A percentile compares a stretch with the other conserved stretches of the same genome.
Conservation (phyloP, 2,113 vertebrate genomes). For the Austrofundulus limnaeus region DNA sequence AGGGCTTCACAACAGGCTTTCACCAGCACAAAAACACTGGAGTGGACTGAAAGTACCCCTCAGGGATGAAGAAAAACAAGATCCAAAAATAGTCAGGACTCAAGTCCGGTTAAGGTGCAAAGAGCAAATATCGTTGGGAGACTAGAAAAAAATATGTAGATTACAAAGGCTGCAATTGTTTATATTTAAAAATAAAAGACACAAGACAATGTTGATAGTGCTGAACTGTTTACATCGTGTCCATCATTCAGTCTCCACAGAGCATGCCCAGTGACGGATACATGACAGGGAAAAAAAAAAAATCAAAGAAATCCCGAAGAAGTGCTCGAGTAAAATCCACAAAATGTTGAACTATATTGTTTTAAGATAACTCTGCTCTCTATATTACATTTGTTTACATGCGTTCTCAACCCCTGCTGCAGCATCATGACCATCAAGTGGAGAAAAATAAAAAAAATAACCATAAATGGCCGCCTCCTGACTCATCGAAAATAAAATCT, state of each 20-base stretch:
- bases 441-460: constrained; percentile 23
- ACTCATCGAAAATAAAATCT: constrained; percentile 65
- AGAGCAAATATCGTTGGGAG: constrained; percentile 9
- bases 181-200: constrained; percentile 16
- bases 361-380: constrained; percentile 73
- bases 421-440: constrained; percentile 37
- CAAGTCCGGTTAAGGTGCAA: constrained; percentile 18
- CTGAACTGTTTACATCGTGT: constrained; percentile 44
- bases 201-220: constrained; percentile 29
- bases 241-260: constrained; percentile 25
- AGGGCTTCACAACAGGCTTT: too few relatives aligned
- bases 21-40: constrained; percentile 41
- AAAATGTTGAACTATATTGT: constrained; percentile 71
- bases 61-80: constrained; percentile 16
- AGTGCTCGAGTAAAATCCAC: constrained; percentile 76
- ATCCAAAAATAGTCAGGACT: constrained; percentile 13
- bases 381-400: constrained; percentile 74
- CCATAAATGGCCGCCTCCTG: constrained; percentile 55
- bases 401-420: constrained; percentile 52
- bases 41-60: constrained; percentile 37
- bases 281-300: constrained; percentile 57
- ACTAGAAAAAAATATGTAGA: background rate
- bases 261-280: constrained; percentile 60
- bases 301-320: too few relatives aligned
- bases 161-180: background rate